These are phyloP conservation scores for Aurelia aurita complex sp. Pacific DNA, from an alignment of 30 jellyfish, hydroid and myxozoan genomes.

Conservation along the genomic window DNA sequence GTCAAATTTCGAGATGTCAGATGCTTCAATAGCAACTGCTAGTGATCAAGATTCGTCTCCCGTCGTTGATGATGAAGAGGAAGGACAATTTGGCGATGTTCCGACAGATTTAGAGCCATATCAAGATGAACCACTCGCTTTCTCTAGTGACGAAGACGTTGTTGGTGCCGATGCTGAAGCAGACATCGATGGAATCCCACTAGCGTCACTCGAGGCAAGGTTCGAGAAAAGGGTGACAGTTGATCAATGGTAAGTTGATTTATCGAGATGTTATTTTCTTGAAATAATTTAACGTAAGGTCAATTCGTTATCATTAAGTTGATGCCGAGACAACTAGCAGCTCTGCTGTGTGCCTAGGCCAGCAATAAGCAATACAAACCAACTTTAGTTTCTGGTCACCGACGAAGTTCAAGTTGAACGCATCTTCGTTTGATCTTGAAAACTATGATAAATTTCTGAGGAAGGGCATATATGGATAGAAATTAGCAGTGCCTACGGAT, in stretches of 20 bases:
- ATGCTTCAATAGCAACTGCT: conserved; percentile 1
- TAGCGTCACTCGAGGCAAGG: conserved; percentile 7
- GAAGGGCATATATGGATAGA: too few relatives aligned
- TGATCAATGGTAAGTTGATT: conserved; percentile 7
- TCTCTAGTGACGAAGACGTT: conserved; percentile 14
- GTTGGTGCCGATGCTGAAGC: conserved; percentile 11
- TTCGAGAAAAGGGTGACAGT: not conserved
- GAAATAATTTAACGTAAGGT: not conserved
- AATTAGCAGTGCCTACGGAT: too few relatives aligned
- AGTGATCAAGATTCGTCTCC: not conserved
- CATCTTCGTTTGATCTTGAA: too few relatives aligned
- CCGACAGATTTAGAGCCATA: conserved; percentile 2
- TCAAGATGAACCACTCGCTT: conserved; percentile 31
- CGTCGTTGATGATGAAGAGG: conserved; percentile 1
- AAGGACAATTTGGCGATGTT: not conserved
- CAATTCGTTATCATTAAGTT: not conserved
- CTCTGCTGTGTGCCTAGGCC: too few relatives aligned
- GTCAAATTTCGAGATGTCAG: conserved; percentile 8
- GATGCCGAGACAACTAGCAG: not conserved
- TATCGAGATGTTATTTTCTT: not conserved
- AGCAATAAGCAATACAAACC: too few relatives aligned
- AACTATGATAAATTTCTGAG: too few relatives aligned
- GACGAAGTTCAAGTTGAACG: too few relatives aligned
- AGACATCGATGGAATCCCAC: conserved; percentile 18
- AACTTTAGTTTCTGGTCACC: too few relatives aligned